Conservation (phyloP, 2,797 vertebrate species). For the Rhinophrynus dorsalis region DNA sequence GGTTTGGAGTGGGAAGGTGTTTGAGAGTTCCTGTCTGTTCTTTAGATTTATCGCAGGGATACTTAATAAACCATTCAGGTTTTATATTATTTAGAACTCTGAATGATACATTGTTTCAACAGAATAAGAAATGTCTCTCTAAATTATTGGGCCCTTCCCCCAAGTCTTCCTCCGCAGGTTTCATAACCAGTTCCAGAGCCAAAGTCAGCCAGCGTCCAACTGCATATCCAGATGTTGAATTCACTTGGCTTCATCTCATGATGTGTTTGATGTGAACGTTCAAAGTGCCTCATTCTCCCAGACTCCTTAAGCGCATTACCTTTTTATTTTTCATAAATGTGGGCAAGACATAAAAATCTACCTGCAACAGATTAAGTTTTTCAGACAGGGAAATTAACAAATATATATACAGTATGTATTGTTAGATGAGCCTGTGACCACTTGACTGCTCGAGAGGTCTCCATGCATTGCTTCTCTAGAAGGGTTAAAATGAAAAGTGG, state of each 20-base stretch:
- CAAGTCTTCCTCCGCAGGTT: slow-evolving; percentile 9
- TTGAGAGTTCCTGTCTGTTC: not conserved
- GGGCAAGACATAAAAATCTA: not conserved
- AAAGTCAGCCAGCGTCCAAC: slow-evolving; percentile 35
- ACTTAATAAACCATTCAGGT: not conserved
- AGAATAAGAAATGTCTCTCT: not conserved
- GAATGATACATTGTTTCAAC: slow-evolving; percentile 21
- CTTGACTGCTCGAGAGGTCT: no score
- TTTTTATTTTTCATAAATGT: not conserved
- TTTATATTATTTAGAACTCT: not conserved
- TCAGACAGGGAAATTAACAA: no score
- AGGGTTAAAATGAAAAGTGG: no score
- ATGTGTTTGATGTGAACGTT: slow-evolving; percentile 22
- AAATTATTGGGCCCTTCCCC: not conserved
- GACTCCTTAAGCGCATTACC: not conserved
- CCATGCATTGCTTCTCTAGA: no score
- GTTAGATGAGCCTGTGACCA: no score
- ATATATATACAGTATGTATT: no score
- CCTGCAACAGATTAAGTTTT: not conserved
- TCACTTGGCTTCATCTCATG: slow-evolving; percentile 12
- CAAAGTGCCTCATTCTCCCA: not conserved
- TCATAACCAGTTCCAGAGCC: slow-evolving; percentile 6
- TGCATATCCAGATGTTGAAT: slow-evolving; percentile 42
- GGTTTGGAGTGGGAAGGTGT: not conserved
- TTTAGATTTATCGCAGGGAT: not conserved